Conservation (phyloP, 2,113 vertebrate species). For the Protobothrops flavoviridis region DNA sequence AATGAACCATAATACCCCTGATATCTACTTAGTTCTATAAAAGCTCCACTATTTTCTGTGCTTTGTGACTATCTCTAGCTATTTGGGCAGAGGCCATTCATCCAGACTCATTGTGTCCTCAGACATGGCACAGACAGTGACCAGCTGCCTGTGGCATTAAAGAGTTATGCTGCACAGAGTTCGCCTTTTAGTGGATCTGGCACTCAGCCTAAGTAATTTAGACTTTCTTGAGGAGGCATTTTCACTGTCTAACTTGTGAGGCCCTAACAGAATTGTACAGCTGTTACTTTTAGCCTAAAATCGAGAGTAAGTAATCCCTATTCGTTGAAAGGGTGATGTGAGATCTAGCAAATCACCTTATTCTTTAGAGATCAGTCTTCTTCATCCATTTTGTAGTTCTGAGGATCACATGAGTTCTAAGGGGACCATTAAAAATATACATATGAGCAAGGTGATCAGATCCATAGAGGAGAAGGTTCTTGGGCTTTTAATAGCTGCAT, state of each 20-base stretch:
- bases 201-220: conserved; percentile 25
- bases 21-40: neutral
- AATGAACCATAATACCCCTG: neutral
- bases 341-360: neutral
- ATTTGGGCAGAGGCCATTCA: neutral
- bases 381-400: neutral
- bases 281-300: conserved; percentile 13
- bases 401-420: neutral
- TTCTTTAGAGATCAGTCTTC: neutral
- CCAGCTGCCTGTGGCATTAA: conserved; percentile 11
- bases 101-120: neutral
- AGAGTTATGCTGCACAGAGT: neutral
- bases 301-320: neutral
- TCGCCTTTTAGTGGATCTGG: conserved; percentile 11
- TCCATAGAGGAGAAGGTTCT: neutral
- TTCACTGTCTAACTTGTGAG: conserved; percentile 17
- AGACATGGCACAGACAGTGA: conserved; percentile 17
- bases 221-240: conserved; percentile 11
- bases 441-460: neutral
- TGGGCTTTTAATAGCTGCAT: neutral
- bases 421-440: neutral
- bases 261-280: conserved; percentile 1
- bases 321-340: neutral
- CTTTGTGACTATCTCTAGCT: neutral
- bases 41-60: neutral